phyloP scores from a whole-genome alignment of 2,888 invertebrate genomes.

The Notodonta ziczac region DNA sequence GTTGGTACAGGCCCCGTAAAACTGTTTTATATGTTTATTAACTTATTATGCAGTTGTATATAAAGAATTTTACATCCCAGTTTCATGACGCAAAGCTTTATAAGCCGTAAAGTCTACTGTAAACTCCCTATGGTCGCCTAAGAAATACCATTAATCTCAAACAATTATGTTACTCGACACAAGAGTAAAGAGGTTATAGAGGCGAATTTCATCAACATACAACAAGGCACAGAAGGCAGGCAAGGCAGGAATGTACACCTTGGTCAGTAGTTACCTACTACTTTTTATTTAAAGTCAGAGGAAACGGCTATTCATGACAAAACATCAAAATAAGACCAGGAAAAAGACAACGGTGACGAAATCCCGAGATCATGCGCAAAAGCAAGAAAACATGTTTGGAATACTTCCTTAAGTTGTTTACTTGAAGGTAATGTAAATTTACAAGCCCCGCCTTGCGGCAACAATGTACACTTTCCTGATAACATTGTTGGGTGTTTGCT shows the following conservation, averaged over 20 bases:
- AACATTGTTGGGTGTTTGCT: neutral
- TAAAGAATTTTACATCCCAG: neutral
- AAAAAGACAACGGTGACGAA: neutral
- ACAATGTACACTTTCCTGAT: slow-evolving; percentile 5
- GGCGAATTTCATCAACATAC: neutral
- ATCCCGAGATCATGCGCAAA: slow-evolving; percentile 1
- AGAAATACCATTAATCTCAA: neutral
- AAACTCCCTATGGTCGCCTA: neutral
- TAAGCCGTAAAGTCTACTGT: neutral
- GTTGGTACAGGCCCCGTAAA: slow-evolving; percentile 11
- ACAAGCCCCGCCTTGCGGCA: slow-evolving; percentile 1
- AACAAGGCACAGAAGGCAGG: too few species aligned
- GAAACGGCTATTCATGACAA: neutral
- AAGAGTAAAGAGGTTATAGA: neutral
- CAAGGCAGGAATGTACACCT: neutral
- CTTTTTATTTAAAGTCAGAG: neutral
- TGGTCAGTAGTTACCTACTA: neutral
- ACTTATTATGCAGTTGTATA: neutral
- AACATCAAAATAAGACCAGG: neutral
- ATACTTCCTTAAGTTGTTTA: slow-evolving; percentile 7
- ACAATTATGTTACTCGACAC: neutral
- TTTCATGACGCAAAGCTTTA: neutral
- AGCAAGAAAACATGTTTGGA: slow-evolving; percentile 4
- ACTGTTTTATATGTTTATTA: slow-evolving; percentile 14
- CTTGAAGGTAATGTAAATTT: neutral